phyloP scores from a whole-genome alignment of 2,797 vertebrate genomes.

The Fundulus diaphanus region DNA sequence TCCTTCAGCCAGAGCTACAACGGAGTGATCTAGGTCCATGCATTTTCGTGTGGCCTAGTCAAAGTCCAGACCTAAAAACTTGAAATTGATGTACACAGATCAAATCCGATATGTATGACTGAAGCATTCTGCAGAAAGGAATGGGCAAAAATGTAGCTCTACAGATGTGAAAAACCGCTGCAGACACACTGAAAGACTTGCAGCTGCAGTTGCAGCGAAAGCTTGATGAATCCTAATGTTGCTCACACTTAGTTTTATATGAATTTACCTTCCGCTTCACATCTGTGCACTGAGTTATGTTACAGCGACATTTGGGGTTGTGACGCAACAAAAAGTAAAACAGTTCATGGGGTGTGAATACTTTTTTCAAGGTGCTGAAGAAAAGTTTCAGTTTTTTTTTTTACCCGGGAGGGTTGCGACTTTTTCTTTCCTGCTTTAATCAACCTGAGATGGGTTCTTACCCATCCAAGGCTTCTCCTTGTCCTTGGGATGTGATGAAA shows the following conservation, averaged over 20 bases:
- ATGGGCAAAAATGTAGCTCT: too few species aligned
- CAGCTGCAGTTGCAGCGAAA: too few species aligned
- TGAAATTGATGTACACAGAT: too few species aligned
- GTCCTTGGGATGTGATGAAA: constrained; percentile 68
- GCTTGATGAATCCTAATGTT: too few species aligned
- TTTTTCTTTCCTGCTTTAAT: constrained; percentile 45
- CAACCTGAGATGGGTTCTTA: constrained; percentile 32
- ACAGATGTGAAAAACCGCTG: too few species aligned
- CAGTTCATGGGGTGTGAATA: not conserved
- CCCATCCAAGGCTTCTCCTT: constrained; percentile 36
- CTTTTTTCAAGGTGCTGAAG: not conserved
- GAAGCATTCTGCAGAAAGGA: too few species aligned
- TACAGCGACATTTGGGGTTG: not conserved
- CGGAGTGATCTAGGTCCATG: too few species aligned
- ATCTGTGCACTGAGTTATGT: not conserved
- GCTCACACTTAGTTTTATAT: not conserved
- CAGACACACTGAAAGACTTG: too few species aligned
- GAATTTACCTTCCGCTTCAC: not conserved
- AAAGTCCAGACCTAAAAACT: too few species aligned
- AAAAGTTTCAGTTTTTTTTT: not conserved
- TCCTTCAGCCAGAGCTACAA: too few species aligned
- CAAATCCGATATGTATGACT: too few species aligned
- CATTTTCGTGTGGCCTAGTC: too few species aligned
- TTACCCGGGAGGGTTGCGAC: not conserved
- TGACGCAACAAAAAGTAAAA: not conserved